Percentiles rank a stretch among this genome's conserved stretches.
Conservation (phyloP, 2,113 vertebrate genomes). For the Pavo muticus region DNA sequence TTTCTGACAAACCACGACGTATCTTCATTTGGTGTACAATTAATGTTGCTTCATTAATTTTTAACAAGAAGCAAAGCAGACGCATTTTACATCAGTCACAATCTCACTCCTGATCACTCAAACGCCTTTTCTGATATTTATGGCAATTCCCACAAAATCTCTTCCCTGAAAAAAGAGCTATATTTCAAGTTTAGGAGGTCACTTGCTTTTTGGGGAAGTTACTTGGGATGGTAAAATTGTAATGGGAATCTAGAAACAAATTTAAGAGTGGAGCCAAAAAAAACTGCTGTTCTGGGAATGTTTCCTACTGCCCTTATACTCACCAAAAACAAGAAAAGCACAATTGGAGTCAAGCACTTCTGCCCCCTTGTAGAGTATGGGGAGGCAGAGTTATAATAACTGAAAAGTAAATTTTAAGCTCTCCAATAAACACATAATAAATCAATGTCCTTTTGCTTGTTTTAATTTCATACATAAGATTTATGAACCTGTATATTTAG, state of each 20-base stretch:
- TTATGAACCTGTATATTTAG: slow-evolving; percentile 65
- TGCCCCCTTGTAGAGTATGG: not conserved
- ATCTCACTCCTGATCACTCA: not conserved
- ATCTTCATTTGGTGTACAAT: not conserved
- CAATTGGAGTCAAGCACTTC: slow-evolving; percentile 52
- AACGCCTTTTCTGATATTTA: not conserved
- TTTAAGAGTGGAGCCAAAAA: not conserved
- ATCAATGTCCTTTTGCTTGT: slow-evolving; percentile 59
- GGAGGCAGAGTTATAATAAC: slow-evolving; percentile 15
- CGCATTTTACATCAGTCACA: not conserved
- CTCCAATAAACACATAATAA: slow-evolving; percentile 56
- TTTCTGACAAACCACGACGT: fast-evolving
- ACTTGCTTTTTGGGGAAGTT: not conserved
- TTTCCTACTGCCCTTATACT: slow-evolving; percentile 1
- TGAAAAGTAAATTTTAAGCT: slow-evolving; percentile 43
- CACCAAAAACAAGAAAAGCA: not conserved
- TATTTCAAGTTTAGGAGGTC: not conserved
- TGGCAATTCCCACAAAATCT: not conserved
- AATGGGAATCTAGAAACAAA: not conserved
- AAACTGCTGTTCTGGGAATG: not conserved
- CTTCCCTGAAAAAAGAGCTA: not conserved
- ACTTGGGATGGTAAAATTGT: not conserved
- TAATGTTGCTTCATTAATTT: not conserved
- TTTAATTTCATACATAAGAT: slow-evolving; percentile 71
- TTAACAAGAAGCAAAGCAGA: not conserved